Base-by-base conservation (phyloP, 1,140 invertebrate genomes). In the Lucilia cuprina region DNA sequence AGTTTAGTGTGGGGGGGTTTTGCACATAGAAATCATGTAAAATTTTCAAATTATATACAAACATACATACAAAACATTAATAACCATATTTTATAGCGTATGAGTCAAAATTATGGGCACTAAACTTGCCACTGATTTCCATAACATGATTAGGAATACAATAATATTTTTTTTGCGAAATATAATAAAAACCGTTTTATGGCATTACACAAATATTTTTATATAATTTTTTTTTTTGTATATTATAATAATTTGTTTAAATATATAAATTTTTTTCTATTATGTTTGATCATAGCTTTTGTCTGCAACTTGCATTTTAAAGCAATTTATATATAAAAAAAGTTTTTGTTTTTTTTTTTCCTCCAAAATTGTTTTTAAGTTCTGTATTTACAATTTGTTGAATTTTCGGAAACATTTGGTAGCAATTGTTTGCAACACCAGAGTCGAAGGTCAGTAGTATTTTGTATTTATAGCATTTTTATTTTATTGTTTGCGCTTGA, bases 361-460 rank as follows among this genome's bases (percentile, higher is more conserved):
- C n/a, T 17, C 2, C 10, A 70, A 70, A 30, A 70, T 70, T 21
- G 21, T 70, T 70, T 30, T 30, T 70, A 21, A 70, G n/a, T 70
- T 70, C 65, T 70, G 65, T 70, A 70, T 60, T 60, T 60, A 60
- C 55, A 70, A 70, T 70, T 70, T 21, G n/a, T 70, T 70, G 65
- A 70, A 21, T 25, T 30, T 80, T 80, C 47, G 77, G 77, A 80
- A 80, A 80, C 77, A 80, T 49, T 80, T 80, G 77, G 77, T 80
- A 80, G 77, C 77, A 80, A 80, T 80, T 80, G 77, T 80, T 80
- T 80, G 77, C 77, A 80, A 80, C 77, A 80, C 77, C 77, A 80
- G 47, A 49, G 77, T 80, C 77, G 77, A 80, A 80, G 77, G 77
- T 80, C 77, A 80, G 19, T 78, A 19, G 41, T 80, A 19, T 30